Percentiles rank a stretch among this genome's conserved stretches.
Conservation (phyloP, 2,113 vertebrate genomes). For the Leiothrix lutea region DNA sequence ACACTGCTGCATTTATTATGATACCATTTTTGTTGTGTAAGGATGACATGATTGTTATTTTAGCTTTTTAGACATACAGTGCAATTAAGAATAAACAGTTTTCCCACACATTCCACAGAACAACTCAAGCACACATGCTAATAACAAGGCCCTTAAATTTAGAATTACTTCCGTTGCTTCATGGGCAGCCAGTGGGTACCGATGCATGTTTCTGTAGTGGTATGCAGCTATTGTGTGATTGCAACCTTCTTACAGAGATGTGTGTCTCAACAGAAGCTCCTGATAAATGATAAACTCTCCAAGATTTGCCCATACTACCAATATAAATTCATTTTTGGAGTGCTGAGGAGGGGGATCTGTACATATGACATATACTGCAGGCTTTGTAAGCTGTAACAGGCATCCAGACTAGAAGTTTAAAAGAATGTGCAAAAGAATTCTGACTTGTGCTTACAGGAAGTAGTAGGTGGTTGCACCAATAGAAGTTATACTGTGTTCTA, state of each 20-base stretch:
- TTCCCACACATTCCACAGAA: constrained; percentile 65
- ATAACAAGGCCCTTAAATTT: constrained; percentile 6
- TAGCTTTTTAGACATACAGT: constrained; percentile 53
- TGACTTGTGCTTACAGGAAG: neutral
- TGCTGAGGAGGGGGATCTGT: neutral
- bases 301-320: neutral
- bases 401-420: neutral
- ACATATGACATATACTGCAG: neutral
- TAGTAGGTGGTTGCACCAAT: neutral
- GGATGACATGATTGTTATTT: constrained; percentile 45
- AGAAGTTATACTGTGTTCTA: neutral
- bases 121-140: constrained; percentile 48
- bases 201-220: neutral
- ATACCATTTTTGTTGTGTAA: constrained; percentile 52
- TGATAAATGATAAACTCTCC: neutral
- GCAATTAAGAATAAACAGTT: constrained; percentile 61
- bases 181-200: neutral
- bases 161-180: constrained; percentile 8
- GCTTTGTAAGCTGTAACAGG: neutral
- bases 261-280: neutral
- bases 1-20: constrained; percentile 53
- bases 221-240: neutral
- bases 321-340: neutral
- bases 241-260: neutral
- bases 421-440: neutral